Conservation (phyloP, 2,888 invertebrate genomes). For the Yponomeuta malinellus region DNA sequence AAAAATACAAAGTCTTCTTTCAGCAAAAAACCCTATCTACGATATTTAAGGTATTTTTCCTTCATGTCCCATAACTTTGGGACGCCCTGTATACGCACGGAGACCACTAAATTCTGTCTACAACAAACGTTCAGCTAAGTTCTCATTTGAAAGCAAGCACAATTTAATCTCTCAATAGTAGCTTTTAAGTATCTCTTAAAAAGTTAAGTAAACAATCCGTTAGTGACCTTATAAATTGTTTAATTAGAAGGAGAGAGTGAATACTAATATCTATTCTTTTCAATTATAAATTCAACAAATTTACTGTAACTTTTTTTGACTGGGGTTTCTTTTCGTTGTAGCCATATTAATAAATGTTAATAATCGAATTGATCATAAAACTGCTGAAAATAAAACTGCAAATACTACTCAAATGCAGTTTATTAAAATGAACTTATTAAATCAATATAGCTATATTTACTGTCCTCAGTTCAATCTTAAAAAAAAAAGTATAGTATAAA, state of each 20-base stretch:
- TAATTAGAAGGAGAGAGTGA: neutral
- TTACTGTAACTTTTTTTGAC: neutral
- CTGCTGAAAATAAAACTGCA: no score
- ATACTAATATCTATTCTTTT: neutral
- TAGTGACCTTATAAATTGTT: neutral
- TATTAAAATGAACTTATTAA: no score
- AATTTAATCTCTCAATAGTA: neutral
- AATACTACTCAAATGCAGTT: no score
- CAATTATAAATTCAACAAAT: neutral
- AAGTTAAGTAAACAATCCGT: neutral
- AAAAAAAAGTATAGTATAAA: no score
- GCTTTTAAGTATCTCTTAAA: neutral
- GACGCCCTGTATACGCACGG: no score
- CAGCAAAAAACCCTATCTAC: no score
- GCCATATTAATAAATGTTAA: neutral
- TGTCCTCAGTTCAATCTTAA: no score
- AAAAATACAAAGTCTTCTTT: no score
- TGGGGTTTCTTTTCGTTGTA: neutral
- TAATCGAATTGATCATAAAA: neutral
- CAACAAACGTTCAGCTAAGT: neutral
- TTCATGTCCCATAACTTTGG: no score
- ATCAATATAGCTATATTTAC: no score
- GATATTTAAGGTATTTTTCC: no score
- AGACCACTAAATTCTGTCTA: no score
- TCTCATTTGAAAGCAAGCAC: neutral